Percentiles rank a stretch among this genome's conserved stretches.
Conservation (phyloP, 2,113 vertebrate genomes). For the Cnemophilus loriae region DNA sequence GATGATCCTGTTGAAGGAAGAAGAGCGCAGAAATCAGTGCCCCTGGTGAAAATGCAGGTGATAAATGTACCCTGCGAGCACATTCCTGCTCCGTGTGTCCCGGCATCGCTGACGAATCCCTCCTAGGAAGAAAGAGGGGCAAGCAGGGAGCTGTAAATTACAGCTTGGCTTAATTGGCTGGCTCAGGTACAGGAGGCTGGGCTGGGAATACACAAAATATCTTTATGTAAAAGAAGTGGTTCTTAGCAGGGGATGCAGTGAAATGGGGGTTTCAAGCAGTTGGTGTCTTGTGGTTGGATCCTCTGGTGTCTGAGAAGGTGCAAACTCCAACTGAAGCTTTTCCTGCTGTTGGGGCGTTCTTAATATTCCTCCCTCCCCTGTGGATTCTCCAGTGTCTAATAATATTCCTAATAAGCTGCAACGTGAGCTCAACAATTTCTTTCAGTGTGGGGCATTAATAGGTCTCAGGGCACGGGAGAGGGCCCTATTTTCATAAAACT, state of each 20-base stretch:
- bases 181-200: background rate
- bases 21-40: background rate
- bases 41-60: background rate
- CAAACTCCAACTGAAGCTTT: constrained; percentile 46
- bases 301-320: constrained; percentile 39
- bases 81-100: background rate
- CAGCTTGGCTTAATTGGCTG: constrained; percentile 20
- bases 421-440: constrained; percentile 50
- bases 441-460: constrained; percentile 64
- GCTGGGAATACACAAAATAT: constrained; percentile 8
- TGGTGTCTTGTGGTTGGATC: constrained; percentile 45
- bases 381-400: constrained; percentile 55
- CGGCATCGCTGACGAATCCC: background rate
- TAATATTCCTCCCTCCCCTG: constrained; percentile 42
- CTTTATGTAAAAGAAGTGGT: constrained; percentile 5
- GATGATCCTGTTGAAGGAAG: constrained; percentile 39
- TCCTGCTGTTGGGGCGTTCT: background rate
- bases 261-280: background rate
- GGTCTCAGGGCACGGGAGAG: constrained; percentile 38
- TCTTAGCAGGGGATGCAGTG: constrained; percentile 8
- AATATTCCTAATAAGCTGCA: constrained; percentile 63
- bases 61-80: background rate
- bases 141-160: constrained; percentile 41
- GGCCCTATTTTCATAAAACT: constrained; percentile 58
- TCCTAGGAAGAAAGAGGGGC: background rate